phyloP scores from a whole-genome alignment of 2,113 vertebrate species.

The Etheostoma cragini region DNA sequence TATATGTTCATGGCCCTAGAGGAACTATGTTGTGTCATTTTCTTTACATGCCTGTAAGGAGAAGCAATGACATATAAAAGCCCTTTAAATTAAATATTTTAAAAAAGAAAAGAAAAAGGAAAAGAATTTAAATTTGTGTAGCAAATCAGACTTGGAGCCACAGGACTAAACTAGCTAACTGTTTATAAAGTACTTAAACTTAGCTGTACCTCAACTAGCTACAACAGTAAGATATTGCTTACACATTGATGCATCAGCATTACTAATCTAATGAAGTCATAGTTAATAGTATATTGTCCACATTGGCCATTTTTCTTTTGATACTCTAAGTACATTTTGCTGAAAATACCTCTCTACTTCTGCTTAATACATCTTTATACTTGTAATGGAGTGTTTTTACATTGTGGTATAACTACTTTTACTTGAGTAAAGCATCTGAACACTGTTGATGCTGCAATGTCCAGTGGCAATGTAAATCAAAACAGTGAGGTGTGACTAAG shows the following conservation, averaged over 20 bases:
- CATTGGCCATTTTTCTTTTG: no score
- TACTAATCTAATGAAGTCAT: background rate
- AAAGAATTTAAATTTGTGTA: no score
- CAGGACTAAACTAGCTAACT: background rate
- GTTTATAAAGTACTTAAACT: background rate
- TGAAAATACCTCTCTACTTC: no score
- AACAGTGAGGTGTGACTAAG: background rate
- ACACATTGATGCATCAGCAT: background rate
- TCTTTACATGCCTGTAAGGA: background rate
- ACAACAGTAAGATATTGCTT: background rate
- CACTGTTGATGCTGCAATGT: background rate
- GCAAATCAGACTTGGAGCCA: background rate
- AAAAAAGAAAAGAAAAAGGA: no score
- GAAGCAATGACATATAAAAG: background rate
- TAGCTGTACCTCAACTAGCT: background rate
- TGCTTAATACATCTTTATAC: no score
- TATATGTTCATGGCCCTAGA: background rate
- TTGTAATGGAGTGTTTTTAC: no score
- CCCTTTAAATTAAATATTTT: background rate
- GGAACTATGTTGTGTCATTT: background rate
- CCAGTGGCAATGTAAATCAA: background rate
- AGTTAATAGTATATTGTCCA: background rate
- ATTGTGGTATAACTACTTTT: no score
- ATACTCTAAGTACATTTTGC: no score
- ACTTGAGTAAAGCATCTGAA: background rate